Conservation (phyloP, 2,113 vertebrate genomes). For the Cardinalis cardinalis region DNA sequence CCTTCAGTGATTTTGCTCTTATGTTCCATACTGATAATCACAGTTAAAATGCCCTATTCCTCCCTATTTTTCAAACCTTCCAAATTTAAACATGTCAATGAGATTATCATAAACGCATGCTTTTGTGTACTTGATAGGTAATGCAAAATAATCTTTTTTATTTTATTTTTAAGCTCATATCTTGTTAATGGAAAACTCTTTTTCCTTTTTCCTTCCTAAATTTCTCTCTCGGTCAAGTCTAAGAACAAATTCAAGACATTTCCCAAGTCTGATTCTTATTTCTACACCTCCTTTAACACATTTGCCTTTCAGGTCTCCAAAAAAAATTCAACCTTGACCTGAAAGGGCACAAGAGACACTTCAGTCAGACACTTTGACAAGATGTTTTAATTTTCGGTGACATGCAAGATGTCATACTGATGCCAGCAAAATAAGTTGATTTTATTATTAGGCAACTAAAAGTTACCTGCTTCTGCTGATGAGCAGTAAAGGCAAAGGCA, state of each 20-base stretch:
- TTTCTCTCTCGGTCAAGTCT: neutral
- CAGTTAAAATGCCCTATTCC: neutral
- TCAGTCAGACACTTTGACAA: neutral
- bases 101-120: neutral
- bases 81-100: neutral
- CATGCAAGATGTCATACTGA: neutral
- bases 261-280: neutral
- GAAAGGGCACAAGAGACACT: neutral
- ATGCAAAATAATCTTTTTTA: neutral
- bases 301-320: neutral
- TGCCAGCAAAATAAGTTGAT: neutral
- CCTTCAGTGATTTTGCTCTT: neutral
- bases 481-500: neutral
- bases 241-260: neutral
- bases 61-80: neutral
- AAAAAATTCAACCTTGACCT: neutral
- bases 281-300: neutral
- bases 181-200: neutral
- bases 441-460: neutral
- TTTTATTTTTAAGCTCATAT: neutral
- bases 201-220: neutral
- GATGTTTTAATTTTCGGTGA: neutral
- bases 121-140: neutral
- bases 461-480: neutral
- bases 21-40: neutral